Conservation (phyloP, 35 echinoderm and acorn worm species). For the Holothuria glaberrima region DNA sequence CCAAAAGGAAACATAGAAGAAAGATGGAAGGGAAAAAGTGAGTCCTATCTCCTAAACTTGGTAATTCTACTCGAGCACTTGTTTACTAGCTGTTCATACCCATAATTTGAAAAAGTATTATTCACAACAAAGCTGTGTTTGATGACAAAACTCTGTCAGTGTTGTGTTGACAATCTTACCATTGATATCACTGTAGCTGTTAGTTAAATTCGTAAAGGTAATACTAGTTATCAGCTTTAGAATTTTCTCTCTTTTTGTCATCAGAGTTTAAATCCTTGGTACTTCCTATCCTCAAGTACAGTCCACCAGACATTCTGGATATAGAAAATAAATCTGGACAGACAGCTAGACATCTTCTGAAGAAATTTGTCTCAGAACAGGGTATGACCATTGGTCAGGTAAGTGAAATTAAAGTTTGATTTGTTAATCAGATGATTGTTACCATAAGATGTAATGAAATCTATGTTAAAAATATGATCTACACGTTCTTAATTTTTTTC, state of each 20-base stretch:
- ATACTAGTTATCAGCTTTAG: neutral
- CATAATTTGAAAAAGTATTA: no score
- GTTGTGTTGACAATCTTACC: no score
- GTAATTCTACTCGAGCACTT: no score
- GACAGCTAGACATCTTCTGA: constrained; percentile 53
- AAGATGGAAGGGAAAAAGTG: no score
- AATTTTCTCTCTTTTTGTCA: neutral
- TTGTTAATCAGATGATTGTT: no score
- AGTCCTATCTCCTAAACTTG: no score
- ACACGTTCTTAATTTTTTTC: neutral
- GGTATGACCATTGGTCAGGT: constrained; percentile 50
- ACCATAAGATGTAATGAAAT: neutral
- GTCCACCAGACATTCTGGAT: constrained; percentile 49
- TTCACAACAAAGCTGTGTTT: no score
- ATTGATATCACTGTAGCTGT: no score
- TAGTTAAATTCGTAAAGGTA: no score
- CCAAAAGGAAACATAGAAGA: no score
- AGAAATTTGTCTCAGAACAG: constrained; percentile 44
- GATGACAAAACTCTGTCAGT: no score
- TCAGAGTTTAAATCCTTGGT: constrained; percentile 35
- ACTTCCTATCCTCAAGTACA: constrained; percentile 32
- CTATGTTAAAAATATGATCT: neutral
- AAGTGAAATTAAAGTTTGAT: neutral
- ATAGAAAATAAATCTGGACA: constrained; percentile 61
- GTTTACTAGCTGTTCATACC: no score